A percentile compares a stretch with the other conserved stretches of the same genome.
phyloP scores from a whole-genome alignment of 2,888 invertebrate species.

The Orthosia incerta region DNA sequence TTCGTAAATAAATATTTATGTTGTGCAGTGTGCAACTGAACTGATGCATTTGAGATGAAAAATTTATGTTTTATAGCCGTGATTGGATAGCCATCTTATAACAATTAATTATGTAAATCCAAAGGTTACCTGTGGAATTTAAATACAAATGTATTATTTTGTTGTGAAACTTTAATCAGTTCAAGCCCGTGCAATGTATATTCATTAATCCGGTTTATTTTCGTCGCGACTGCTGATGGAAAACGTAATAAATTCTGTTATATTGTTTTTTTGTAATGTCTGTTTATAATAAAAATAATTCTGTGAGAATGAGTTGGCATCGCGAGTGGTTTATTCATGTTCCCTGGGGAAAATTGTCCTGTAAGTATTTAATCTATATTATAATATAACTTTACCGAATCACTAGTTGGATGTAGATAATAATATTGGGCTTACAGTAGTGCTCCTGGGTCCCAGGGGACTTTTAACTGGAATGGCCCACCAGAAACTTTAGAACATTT shows the following conservation, averaged over 20 bases:
- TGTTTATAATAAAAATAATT: neutral
- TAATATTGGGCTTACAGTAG: neutral
- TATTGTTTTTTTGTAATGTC: neutral
- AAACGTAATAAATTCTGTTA: neutral
- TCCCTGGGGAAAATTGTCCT: constrained; percentile 91
- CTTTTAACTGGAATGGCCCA: too few relatives aligned
- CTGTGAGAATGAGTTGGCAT: constrained; percentile 57
- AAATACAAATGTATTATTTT: constrained; percentile 8
- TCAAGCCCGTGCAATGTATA: neutral
- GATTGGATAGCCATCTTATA: neutral
- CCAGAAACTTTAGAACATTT: neutral
- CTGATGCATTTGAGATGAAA: constrained; percentile 2
- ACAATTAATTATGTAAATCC: constrained; percentile 6
- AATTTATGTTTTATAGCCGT: neutral
- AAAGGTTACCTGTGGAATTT: constrained; percentile 7
- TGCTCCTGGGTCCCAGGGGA: neutral
- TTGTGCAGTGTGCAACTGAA: neutral
- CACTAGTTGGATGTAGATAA: too few relatives aligned
- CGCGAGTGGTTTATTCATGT: constrained; percentile 82
- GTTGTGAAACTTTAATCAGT: constrained; percentile 2
- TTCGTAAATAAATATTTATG: neutral
- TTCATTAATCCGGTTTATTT: neutral
- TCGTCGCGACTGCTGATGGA: neutral
- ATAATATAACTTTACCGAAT: too few relatives aligned
- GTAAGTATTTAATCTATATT: constrained; percentile 74